Evolutionary conservation across 1,140 invertebrate species (phyloP).

Genomic region (Oscheius sp.): DNA sequence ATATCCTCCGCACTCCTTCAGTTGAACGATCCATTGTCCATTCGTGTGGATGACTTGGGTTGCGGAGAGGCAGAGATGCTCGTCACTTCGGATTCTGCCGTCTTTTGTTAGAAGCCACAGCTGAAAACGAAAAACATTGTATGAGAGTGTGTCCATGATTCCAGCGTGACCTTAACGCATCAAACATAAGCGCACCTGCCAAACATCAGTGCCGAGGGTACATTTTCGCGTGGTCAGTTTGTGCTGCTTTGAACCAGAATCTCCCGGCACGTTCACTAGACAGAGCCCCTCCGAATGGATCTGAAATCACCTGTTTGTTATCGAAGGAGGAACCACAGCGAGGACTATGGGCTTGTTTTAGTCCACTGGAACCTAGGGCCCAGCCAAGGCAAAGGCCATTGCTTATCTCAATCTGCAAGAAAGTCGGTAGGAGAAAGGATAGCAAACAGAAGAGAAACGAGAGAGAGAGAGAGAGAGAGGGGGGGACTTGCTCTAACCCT

Average conservation of each 20-base stretch:
- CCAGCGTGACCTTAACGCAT: neutral
- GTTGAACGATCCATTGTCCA: constrained; percentile 37
- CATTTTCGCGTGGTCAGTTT: constrained; percentile 44
- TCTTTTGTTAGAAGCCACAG: constrained; percentile 49
- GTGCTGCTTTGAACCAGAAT: constrained; percentile 43
- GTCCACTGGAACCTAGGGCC: constrained; percentile 6
- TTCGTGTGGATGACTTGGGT: constrained; percentile 25
- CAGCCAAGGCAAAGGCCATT: constrained; percentile 21
- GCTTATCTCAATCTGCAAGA: constrained; percentile 3
- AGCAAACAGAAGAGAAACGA: neutral
- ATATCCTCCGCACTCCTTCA: constrained; percentile 44
- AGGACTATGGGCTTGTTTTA: constrained; percentile 13
- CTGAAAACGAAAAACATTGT: constrained; percentile 41
- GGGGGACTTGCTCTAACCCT: constrained; percentile 64
- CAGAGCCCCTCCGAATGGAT: constrained; percentile 38
- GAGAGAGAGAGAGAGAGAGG: neutral
- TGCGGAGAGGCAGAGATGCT: constrained; percentile 44
- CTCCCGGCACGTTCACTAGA: constrained; percentile 46
- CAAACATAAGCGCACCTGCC: constrained; percentile 49
- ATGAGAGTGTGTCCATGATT: constrained; percentile 6
- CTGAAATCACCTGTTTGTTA: constrained; percentile 49
- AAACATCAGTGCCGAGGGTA: constrained; percentile 58
- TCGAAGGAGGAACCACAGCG: constrained; percentile 31
- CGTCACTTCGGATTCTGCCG: constrained; percentile 48
- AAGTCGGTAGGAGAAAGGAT: neutral